Conservation (phyloP, 2,113 vertebrate genomes). For the Anguilla rostrata region DNA sequence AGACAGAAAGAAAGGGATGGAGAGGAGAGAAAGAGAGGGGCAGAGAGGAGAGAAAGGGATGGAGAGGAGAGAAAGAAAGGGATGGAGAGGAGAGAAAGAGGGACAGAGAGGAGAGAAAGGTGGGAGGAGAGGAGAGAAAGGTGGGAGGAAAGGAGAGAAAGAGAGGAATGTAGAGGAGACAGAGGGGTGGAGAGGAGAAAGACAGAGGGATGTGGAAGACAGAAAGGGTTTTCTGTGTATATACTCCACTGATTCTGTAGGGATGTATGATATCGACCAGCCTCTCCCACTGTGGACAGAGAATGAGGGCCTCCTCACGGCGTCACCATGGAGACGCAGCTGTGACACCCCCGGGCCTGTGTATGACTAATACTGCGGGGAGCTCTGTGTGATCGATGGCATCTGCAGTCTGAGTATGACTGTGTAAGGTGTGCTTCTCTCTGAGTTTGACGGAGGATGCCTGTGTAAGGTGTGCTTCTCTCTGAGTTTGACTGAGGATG, state of each 20-base stretch:
- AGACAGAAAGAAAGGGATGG: background rate
- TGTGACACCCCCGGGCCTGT: background rate
- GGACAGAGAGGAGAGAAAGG: background rate
- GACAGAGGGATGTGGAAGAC: background rate
- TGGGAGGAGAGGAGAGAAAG: background rate
- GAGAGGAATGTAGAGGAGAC: background rate
- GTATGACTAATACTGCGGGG: background rate
- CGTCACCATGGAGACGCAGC: background rate
- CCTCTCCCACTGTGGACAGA: too few relatives aligned
- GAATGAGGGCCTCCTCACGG: background rate
- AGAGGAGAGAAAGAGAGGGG: background rate
- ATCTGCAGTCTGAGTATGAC: constrained; percentile 12
- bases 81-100: background rate
- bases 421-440: background rate
- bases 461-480: background rate
- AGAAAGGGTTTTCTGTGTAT: background rate
- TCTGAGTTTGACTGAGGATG: constrained; percentile 17
- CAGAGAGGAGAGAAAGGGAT: background rate
- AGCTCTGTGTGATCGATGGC: background rate
- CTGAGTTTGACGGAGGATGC: constrained; percentile 12
- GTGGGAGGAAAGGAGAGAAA: background rate
- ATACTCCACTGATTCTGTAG: background rate
- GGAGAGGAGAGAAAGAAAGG: too few relatives aligned
- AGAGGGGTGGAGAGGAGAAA: background rate
- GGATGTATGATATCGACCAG: background rate